Evolutionary conservation across 2,113 vertebrate species (phyloP).

Genomic region (Terrapene triunguis): DNA sequence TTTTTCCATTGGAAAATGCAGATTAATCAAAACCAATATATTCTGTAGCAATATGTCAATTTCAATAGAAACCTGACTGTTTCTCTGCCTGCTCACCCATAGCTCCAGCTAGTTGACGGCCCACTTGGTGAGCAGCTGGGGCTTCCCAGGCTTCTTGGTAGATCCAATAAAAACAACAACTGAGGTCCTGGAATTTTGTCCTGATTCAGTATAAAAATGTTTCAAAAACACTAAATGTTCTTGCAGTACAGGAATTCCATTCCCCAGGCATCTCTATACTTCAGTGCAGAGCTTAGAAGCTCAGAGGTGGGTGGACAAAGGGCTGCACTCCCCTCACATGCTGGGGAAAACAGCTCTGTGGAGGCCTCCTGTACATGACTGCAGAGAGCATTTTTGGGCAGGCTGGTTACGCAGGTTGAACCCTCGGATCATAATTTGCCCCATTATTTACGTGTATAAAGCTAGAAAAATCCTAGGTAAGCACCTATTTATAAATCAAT

Average conservation of each 20-base stretch:
- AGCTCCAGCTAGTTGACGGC: neutral
- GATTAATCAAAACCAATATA: neutral
- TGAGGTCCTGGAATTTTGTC: neutral
- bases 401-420: no score
- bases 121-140: neutral
- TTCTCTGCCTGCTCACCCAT: neutral
- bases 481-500: no score
- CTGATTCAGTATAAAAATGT: neutral
- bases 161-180: neutral
- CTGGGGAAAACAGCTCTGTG: no score
- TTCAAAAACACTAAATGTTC: neutral
- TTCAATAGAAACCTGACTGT: neutral
- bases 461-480: no score
- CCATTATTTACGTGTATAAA: no score
- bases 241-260: neutral
- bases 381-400: no score
- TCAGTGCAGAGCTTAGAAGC: neutral
- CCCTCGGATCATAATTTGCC: no score
- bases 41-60: neutral
- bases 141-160: neutral
- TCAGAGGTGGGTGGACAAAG: neutral
- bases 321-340: neutral
- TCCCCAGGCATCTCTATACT: neutral
- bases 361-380: no score
- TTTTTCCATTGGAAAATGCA: neutral